Conservation (phyloP, 30 jellyfish, hydroid and myxozoan genomes). For the Aurelia aurita region DNA sequence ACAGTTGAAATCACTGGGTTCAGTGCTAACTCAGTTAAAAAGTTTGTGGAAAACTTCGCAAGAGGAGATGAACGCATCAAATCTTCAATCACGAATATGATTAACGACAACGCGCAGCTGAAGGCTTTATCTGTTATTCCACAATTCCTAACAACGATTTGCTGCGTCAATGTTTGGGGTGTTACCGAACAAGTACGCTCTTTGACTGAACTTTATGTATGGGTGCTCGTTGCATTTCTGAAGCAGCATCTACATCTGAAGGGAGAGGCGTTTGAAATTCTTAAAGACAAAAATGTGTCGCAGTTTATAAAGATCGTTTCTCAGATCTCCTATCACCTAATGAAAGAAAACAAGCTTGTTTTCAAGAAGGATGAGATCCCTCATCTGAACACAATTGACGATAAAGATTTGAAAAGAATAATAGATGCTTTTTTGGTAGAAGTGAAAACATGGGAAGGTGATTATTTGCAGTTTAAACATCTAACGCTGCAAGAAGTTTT, state of each 20-base stretch:
- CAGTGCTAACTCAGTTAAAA: too few species aligned
- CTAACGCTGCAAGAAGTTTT: slow-evolving; percentile 4
- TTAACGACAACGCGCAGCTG: too few species aligned
- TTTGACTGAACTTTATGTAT: slow-evolving; percentile 8
- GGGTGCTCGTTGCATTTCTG: slow-evolving; percentile 16
- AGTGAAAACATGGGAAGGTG: neutral
- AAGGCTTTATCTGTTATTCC: too few species aligned
- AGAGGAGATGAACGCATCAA: too few species aligned
- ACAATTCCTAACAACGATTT: slow-evolving; percentile 18
- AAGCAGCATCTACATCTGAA: slow-evolving; percentile 8
- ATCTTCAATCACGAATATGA: too few species aligned
- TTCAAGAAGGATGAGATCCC: slow-evolving; percentile 8
- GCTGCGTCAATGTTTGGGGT: slow-evolving; percentile 25
- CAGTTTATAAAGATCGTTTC: neutral
- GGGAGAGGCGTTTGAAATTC: neutral
- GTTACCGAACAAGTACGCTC: neutral
- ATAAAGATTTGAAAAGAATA: slow-evolving; percentile 3
- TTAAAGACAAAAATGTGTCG: too few species aligned
- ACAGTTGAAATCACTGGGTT: too few species aligned
- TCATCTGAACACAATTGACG: neutral
- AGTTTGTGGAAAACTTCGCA: too few species aligned
- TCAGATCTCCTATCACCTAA: slow-evolving; percentile 6
- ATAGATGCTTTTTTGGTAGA: slow-evolving; percentile 4
- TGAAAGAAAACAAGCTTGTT: slow-evolving; percentile 5
- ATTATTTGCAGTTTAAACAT: slow-evolving; percentile 1